phyloP scores from a whole-genome alignment of 1,140 invertebrate genomes.

The Drosophila leontia region DNA sequence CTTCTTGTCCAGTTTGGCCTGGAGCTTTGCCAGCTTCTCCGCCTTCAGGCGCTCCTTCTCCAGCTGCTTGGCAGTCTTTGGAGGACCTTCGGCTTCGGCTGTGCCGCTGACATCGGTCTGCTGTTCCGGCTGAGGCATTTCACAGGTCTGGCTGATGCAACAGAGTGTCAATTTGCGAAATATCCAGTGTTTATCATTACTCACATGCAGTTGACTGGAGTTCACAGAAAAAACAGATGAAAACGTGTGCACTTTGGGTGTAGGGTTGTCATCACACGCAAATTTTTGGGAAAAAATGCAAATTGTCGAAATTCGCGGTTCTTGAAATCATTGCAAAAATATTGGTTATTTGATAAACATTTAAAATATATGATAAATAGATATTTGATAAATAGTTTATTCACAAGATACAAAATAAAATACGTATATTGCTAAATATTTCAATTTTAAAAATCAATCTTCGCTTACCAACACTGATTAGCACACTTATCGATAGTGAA shows the following conservation, averaged over 20 bases:
- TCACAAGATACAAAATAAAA: neutral
- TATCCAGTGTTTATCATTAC: slow-evolving; percentile 37
- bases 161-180: slow-evolving; percentile 8
- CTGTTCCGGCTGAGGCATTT: slow-evolving; percentile 38
- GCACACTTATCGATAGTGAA: neutral
- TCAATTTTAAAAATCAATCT: neutral
- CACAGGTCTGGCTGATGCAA: slow-evolving; percentile 44
- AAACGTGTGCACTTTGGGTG: slow-evolving; percentile 71
- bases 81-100: slow-evolving; percentile 80
- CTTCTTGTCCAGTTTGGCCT: slow-evolving; percentile 95
- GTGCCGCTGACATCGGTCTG: slow-evolving; percentile 50
- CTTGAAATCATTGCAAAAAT: neutral
- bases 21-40: slow-evolving; percentile 96
- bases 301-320: neutral
- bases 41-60: slow-evolving; percentile 96
- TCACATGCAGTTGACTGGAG: slow-evolving; percentile 41
- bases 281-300: neutral
- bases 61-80: slow-evolving; percentile 94
- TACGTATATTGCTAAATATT: neutral
- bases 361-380: too few species aligned
- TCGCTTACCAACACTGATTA: neutral
- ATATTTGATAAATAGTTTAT: neutral
- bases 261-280: slow-evolving; percentile 16
- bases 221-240: slow-evolving; percentile 61
- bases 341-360: too few species aligned